These are phyloP conservation scores for Crocidura indochinensis DNA, from an alignment of 2,797 vertebrate genomes.

Conservation along the genomic window DNA sequence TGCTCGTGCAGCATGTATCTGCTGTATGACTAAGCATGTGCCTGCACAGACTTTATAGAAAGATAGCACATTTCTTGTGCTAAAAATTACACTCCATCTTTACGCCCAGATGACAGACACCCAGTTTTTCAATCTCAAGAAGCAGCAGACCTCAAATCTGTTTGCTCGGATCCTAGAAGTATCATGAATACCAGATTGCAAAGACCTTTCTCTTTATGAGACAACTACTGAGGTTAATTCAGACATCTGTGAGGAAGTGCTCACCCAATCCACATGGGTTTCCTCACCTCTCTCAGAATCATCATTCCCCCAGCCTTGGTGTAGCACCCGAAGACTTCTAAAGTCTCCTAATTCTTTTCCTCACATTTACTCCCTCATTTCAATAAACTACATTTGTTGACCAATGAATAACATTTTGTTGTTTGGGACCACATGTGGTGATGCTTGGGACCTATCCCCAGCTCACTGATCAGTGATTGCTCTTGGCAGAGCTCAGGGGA, in stretches of 20 bases:
- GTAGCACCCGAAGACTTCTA: background rate
- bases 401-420: background rate
- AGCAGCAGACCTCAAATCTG: background rate
- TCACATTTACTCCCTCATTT: background rate
- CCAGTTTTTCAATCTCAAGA: background rate
- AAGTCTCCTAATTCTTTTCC: background rate
- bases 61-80: background rate
- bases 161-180: background rate
- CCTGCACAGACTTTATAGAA: background rate
- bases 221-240: background rate
- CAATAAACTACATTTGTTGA: constrained; percentile 30
- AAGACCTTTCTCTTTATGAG: background rate
- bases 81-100: background rate
- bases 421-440: too few relatives aligned
- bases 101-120: background rate
- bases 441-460: too few relatives aligned
- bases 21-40: background rate
- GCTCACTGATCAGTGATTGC: too few relatives aligned
- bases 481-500: too few relatives aligned
- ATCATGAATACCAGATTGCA: background rate
- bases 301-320: background rate
- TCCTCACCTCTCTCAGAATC: background rate
- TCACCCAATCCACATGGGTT: background rate
- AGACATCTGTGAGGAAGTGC: background rate
- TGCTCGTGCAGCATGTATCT: background rate